Conservation (phyloP, 2,797 vertebrate species). For the Pterois miles region DNA sequence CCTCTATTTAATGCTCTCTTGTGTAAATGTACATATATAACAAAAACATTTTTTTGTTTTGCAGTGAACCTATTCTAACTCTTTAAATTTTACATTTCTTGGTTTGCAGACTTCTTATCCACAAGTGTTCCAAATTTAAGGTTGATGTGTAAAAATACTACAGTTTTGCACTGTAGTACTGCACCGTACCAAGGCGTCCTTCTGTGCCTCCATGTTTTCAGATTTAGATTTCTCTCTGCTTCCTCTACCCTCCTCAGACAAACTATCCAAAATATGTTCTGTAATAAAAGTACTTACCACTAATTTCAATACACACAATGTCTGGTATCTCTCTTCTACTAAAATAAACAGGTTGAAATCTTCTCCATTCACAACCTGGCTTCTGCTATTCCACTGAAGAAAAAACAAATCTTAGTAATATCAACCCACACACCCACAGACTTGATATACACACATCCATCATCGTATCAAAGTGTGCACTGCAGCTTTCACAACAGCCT, state of each 20-base stretch:
- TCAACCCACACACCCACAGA: not conserved
- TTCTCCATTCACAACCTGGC: slow-evolving; percentile 10
- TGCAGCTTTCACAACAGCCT: not conserved
- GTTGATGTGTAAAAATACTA: not conserved
- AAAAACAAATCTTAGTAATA: not conserved
- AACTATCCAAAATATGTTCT: not conserved
- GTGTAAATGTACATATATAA: not conserved
- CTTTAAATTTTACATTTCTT: not conserved
- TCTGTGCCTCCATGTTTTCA: not conserved
- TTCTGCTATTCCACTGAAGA: slow-evolving; percentile 14
- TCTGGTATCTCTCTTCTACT: not conserved
- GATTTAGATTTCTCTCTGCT: not conserved
- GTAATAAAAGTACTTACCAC: not conserved
- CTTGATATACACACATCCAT: not conserved
- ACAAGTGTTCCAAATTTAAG: not conserved
- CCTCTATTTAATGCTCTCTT: not conserved
- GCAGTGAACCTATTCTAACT: not conserved
- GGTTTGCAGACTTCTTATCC: not conserved
- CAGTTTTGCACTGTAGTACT: not conserved
- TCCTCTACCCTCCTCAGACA: not conserved
- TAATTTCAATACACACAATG: not conserved
- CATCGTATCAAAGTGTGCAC: not conserved
- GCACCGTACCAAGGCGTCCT: no score
- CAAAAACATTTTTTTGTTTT: not conserved
- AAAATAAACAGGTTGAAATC: not conserved